Base-by-base conservation (phyloP, 2,113 vertebrate genomes). In the Ranitomeya variabilis region DNA sequence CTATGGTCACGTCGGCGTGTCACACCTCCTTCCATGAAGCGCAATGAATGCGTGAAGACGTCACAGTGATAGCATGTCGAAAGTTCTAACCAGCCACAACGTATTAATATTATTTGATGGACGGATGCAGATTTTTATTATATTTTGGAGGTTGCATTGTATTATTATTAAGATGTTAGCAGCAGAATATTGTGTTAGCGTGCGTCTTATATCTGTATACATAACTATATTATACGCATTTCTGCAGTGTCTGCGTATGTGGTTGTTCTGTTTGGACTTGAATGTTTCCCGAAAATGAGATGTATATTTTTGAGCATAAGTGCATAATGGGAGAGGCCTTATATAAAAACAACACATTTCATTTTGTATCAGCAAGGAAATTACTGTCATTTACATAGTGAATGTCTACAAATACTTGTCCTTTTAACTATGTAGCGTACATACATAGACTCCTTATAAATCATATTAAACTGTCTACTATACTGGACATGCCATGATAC, bases 1-100 rank as follows among this genome's bases (percentile, higher is more conserved):
- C 94, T 90, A 95, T 94, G 94, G 93, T 96, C 12, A 95, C 94
- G 14, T 93, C 94, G 31, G 93, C 94, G 10, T 95, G 93, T 64
- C 91, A 94, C 16, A 67, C 51, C 37, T 84, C 87, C 13, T 85
- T 84, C 23, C 87, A 89, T 64, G 45, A 88, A 78, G 16, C 11
- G 0, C 11, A 83, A 13, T 84, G 87, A 76, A 6, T 10, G 1
- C 14, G 9, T 21, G 7, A n/a, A 71, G 62, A 81, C 18, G 52
- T 14, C 37, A n/a, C 45, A 26, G 13, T 73, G 31, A 66, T 60
- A 54, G 85, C 74, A 80, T 80, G 76, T n/a, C 31, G 18, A 31
- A 60, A 76, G 37, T 52, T 1, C 64, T 66, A 66, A n/a, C 62
- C 26, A 31, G 26, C 26, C 26, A 45, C 37, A 45, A 45, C 37